Conservation (phyloP, 2,888 invertebrate species). For the Aproaerema taeniolella region DNA sequence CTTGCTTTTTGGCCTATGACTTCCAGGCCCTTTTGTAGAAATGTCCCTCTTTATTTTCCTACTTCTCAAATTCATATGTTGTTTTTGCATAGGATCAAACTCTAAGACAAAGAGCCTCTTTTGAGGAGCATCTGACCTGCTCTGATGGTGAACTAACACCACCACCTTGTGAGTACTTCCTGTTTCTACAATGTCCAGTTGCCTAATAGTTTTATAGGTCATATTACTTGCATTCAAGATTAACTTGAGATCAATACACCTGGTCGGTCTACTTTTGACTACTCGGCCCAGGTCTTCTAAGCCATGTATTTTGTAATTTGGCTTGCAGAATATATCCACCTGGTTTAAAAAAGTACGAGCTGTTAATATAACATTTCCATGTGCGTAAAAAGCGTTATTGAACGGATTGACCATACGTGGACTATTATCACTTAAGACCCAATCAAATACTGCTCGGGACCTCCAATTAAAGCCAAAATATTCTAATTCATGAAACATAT, state of each 20-base stretch:
- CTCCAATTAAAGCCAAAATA: slow-evolving; percentile 1
- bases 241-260: background rate
- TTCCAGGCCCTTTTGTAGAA: too few relatives aligned
- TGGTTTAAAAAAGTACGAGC: background rate
- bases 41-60: background rate
- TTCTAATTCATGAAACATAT: background rate
- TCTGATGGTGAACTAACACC: too few relatives aligned
- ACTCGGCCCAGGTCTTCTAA: background rate
- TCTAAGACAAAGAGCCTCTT: background rate
- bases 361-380: background rate
- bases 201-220: background rate
- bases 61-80: background rate
- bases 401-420: background rate
- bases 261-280: background rate
- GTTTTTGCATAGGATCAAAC: background rate
- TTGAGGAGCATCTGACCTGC: too few relatives aligned
- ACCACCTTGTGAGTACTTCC: background rate
- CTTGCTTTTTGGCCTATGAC: too few relatives aligned
- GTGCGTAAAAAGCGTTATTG: background rate
- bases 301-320: background rate
- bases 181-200: background rate
- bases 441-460: background rate
- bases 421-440: background rate
- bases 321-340: background rate
- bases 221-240: background rate